Evolutionary conservation across 2,113 vertebrate species (phyloP), one percentile per base, ranked within the genome.

Genomic region (Malurus alboscapulatus): DNA sequence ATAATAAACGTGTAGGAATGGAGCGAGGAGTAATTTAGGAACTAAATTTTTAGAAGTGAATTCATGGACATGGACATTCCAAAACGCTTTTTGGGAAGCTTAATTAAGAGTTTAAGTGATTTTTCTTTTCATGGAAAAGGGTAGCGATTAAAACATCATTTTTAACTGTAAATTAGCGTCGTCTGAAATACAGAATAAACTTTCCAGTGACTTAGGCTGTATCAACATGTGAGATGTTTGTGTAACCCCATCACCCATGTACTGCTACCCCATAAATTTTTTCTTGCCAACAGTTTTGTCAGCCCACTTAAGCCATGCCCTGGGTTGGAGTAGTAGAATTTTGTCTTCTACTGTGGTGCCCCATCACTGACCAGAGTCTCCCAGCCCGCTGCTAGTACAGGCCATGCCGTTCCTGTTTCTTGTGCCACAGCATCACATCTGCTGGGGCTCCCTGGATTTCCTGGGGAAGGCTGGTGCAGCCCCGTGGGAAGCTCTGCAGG

Each of bases 361-460:
- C 20, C 0, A 0, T 80, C 40, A 42, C 40, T 83, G 50, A 32
- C 24, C 14, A 7, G 26, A 74, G 53, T 1, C 0, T 69, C 58
- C 42, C 36, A 51, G 24, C 7, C 27, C 72, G 62, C 66, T 95
- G 45, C 38, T 50, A 0, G 44, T 54, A 14, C 55, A 57, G n/a
- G 67, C 32, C 6, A 0, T 22, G 69, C 34, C 38, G 22, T 58
- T 81, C 26, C 20, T 4, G 3, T 65, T 44, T 48, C 47, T 48
- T 0, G 0, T 17, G 34, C 44, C n/a, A 22, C 27, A 29, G 17
- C 2, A 2, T 77, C 13, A 1, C 45, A 10, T 55, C 40, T 51
- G 29, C 34, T 38, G 63, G 16, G 30, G 18, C 42, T 78, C 7
- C 29, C 54, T 26, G 66, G 19, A 3, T 50, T 74, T 17, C 1